Evolutionary conservation across 2,113 vertebrate genomes (phyloP), one percentile per base, ranked within the genome.

Genomic region (Heterotilapia buettikoferi): DNA sequence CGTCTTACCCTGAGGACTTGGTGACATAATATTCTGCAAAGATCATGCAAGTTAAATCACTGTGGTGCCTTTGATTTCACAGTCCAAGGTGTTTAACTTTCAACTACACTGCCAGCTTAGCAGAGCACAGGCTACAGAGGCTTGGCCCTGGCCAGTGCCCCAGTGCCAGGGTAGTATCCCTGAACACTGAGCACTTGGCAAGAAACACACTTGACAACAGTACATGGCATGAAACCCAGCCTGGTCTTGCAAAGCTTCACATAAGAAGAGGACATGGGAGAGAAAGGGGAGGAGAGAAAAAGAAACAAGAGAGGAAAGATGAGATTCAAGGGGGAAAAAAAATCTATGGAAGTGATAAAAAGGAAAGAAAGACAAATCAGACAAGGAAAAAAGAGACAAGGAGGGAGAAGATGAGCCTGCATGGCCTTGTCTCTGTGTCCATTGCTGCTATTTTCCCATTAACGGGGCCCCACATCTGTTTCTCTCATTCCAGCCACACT

Each of bases 401-500:
- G 18, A 12, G 71, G 73, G 45, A 33, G 45, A 78, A 33, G 78
- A 88, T 12, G 38, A 79, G 86, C 86, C 87, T 92, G 88, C 88
- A 84, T 93, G 92, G 93, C 92, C 86, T 87, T 87, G 92, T 92
- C 87, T 88, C 85, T 86, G 61, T 83, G 89, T 93, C 88, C 83
- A 78, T 63, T 86, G 78, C 93, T 90, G 91, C 93, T 88, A 50
- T 89, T 92, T 54, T 88, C 92, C 93, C 89, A 93, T 95, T 94
- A 94, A 95, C 93, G 84, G 83, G 76, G 81, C 84, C 89, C 82
- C 95, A 96, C 96, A 96, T 97, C 96, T 96, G 96, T 95, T 96
- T 96, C 93, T 94, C 92, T 93, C 95, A 94, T 96, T 94, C 93
- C 92, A 84, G 84, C 80, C 40, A 18, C 47, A 50, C 87, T 96